phyloP scores from a whole-genome alignment of 2,888 invertebrate genomes.

The Callyntrura sp. region DNA sequence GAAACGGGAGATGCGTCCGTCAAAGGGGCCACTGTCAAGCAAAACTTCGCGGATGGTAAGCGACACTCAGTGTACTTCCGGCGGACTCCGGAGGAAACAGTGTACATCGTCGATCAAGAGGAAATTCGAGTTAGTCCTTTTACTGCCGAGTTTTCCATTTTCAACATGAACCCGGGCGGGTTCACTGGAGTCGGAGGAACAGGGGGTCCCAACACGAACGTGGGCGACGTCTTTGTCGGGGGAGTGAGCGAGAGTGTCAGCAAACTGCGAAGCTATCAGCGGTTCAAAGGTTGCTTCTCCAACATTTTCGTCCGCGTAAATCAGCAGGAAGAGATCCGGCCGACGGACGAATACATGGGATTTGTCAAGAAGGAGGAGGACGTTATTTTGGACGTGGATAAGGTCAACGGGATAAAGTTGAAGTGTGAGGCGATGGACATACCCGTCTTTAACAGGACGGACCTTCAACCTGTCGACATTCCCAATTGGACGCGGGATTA shows the following conservation, averaged over 20 bases:
- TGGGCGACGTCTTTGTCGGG: conserved; percentile 93
- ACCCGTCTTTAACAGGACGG: not conserved
- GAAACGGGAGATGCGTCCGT: conserved; percentile 93
- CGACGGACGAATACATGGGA: conserved; percentile 96
- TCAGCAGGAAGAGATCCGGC: conserved; percentile 92
- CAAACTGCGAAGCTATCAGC: conserved; percentile 92
- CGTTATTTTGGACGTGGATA: conserved; percentile 94
- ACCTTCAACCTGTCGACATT: not conserved
- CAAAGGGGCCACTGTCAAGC: conserved; percentile 90
- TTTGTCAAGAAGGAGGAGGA: conserved; percentile 92
- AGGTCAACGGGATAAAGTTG: conserved; percentile 93
- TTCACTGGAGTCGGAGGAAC: not conserved
- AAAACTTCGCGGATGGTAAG: conserved; percentile 93
- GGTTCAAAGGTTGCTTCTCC: conserved; percentile 95
- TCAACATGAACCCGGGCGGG: not conserved
- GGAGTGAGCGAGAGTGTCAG: conserved; percentile 93
- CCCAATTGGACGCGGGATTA: conserved; percentile 79
- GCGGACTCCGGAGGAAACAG: conserved; percentile 90
- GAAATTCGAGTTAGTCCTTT: conserved; percentile 74
- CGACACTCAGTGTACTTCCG: conserved; percentile 91
- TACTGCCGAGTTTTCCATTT: conserved; percentile 45
- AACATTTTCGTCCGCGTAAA: conserved; percentile 95
- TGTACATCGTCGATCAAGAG: conserved; percentile 86
- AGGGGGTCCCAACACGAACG: conserved; percentile 52
- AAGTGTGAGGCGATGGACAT: conserved; percentile 86